phyloP scores from a whole-genome alignment of 2,797 vertebrate genomes.

The Falco columbarius region DNA sequence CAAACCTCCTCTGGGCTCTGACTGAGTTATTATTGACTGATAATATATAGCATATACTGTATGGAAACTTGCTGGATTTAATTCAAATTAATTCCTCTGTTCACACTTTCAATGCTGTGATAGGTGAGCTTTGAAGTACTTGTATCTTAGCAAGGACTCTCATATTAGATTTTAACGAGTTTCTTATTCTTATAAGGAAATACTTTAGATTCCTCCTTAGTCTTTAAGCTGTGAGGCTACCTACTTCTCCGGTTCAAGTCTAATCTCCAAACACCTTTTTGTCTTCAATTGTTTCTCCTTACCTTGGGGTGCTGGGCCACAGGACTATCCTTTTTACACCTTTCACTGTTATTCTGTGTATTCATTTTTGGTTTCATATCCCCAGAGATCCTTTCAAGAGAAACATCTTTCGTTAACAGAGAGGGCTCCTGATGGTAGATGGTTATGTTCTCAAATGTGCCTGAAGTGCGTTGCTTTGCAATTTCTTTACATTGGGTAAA shows the following conservation, averaged over 20 bases:
- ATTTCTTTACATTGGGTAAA: not conserved
- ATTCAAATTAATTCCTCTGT: not conserved
- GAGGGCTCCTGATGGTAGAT: not conserved
- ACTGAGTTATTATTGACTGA: not conserved
- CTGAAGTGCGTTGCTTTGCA: not conserved
- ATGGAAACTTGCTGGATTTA: not conserved
- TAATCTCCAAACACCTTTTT: not conserved
- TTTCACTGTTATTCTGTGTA: not conserved
- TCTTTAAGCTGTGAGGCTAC: not conserved
- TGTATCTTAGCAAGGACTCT: not conserved
- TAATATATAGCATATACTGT: not conserved
- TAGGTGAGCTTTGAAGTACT: not conserved
- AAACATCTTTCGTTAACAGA: not conserved
- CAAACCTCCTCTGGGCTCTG: not conserved
- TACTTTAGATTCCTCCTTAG: not conserved
- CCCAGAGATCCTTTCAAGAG: not conserved
- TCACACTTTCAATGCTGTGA: not conserved
- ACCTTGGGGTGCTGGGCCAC: not conserved
- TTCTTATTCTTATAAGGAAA: not conserved
- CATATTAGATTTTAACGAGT: not conserved
- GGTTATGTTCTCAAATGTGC: not conserved
- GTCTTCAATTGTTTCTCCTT: not conserved
- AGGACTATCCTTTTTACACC: not conserved
- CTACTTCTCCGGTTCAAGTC: not conserved
- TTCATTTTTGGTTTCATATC: not conserved